phyloP scores from a whole-genome alignment of 2,888 invertebrate species.

The Dryomyza anilis region DNA sequence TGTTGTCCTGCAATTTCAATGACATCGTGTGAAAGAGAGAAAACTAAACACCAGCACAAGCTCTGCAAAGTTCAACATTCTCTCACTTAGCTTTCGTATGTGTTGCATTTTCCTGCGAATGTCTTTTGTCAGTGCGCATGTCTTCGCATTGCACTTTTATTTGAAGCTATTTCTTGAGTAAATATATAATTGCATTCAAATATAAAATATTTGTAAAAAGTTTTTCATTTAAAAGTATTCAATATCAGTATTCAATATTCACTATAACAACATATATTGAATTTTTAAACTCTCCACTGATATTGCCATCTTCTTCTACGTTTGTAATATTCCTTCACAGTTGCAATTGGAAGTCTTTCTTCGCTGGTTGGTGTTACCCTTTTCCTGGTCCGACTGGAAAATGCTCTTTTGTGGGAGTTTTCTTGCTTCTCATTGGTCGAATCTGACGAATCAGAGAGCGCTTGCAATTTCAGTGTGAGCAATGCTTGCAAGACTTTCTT shows the following conservation, averaged over 20 bases:
- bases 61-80: too few species aligned
- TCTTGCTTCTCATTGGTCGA: slow-evolving; percentile 50
- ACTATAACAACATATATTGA: too few species aligned
- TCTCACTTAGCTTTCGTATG: too few species aligned
- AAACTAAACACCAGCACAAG: too few species aligned
- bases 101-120: slow-evolving; percentile 35
- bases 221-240: too few species aligned
- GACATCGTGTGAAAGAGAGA: too few species aligned
- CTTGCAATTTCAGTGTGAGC: slow-evolving; percentile 34
- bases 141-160: slow-evolving; percentile 36
- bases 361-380: slow-evolving; percentile 21
- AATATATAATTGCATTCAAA: too few species aligned
- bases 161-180: too few species aligned
- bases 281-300: not conserved
- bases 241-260: too few species aligned
- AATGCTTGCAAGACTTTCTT: slow-evolving; percentile 27
- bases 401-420: slow-evolving; percentile 47
- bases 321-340: not conserved
- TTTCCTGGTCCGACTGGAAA: slow-evolving; percentile 39
- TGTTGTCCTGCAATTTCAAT: too few species aligned
- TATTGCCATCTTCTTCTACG: not conserved
- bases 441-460: slow-evolving; percentile 47
- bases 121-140: slow-evolving; percentile 38
- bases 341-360: slow-evolving; percentile 24
- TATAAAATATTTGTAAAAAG: too few species aligned